These are phyloP conservation scores for Charanyca ferruginea DNA, from an alignment of 2,888 invertebrate species.

Conservation along the genomic window DNA sequence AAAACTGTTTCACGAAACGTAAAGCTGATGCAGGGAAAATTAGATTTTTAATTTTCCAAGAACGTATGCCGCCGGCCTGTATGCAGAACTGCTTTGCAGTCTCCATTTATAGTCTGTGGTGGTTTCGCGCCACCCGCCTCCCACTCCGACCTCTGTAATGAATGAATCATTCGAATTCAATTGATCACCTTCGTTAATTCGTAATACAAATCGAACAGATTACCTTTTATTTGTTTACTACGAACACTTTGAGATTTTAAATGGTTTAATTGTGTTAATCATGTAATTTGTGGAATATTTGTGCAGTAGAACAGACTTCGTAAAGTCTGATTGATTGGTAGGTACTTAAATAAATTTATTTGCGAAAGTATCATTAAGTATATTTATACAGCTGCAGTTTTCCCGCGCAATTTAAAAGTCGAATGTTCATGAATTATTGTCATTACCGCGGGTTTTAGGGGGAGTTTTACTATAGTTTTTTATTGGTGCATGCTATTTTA, in stretches of 20 bases:
- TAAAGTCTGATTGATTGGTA: slow-evolving; percentile 28
- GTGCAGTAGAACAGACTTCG: neutral
- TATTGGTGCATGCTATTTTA: slow-evolving; percentile 47
- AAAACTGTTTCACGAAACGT: slow-evolving; percentile 6
- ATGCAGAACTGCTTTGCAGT: slow-evolving; percentile 35
- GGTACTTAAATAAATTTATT: slow-evolving; percentile 49
- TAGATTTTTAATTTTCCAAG: slow-evolving; percentile 23
- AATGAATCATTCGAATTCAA: slow-evolving; percentile 77
- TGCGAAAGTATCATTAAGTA: slow-evolving; percentile 41
- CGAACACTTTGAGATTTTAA: slow-evolving; percentile 32
- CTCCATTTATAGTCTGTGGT: slow-evolving; percentile 52
- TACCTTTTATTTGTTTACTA: slow-evolving; percentile 40
- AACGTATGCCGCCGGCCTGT: slow-evolving; percentile 6
- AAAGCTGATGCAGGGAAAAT: neutral
- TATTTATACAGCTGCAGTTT: slow-evolving; percentile 27
- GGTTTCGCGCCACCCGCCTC: slow-evolving; percentile 53
- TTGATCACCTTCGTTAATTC: slow-evolving; percentile 50
- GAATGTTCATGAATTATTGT: slow-evolving; percentile 51
- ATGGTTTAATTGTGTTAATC: slow-evolving; percentile 39
- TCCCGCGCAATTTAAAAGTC: slow-evolving; percentile 49
- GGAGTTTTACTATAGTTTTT: slow-evolving; percentile 42
- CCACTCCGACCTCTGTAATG: slow-evolving; percentile 66
- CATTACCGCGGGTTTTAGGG: slow-evolving; percentile 14
- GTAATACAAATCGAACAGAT: slow-evolving; percentile 56
- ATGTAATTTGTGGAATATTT: slow-evolving; percentile 18